A percentile compares a stretch with the other conserved stretches of the same genome.
Evolutionary conservation across 2,888 invertebrate genomes (phyloP).

Genomic region (Ennomos fuscantarius): DNA sequence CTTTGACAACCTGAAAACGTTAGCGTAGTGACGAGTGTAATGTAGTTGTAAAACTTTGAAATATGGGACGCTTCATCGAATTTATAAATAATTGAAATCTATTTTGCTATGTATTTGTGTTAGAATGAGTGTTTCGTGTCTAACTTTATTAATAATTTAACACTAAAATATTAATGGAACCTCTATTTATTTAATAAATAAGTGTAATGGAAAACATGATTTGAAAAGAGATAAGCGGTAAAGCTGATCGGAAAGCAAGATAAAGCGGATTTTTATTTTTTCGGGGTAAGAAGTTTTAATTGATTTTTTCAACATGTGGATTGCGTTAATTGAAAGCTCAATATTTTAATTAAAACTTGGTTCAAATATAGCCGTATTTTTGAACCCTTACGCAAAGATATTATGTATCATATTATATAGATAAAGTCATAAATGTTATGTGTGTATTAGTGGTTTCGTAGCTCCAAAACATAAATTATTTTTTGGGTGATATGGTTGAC

Average conservation of each 20-base stretch:
- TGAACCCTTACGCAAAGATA: no score
- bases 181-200: not conserved
- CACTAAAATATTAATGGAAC: not conserved
- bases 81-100: conserved; percentile 12
- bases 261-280: conserved; percentile 31
- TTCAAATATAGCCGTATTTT: not conserved
- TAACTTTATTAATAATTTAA: not conserved
- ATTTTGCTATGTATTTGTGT: conserved; percentile 2
- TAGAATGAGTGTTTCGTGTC: not conserved
- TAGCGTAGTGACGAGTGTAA: not conserved
- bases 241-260: conserved; percentile 28
- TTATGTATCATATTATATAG: no score
- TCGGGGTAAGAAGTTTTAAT: conserved; percentile 33
- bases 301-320: not conserved
- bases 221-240: conserved; percentile 25
- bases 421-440: no score
- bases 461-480: no score
- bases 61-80: conserved; percentile 9
- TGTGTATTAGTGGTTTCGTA: no score
- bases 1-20: not conserved
- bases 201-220: conserved; percentile 31
- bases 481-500: no score
- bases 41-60: conserved; percentile 1
- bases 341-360: not conserved
- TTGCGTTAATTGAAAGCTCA: no score